Percentiles rank a stretch among this genome's conserved stretches.
These are phyloP conservation scores for Urocynchramus pylzowi DNA, from an alignment of 2,113 vertebrate species.

Conservation along the genomic window DNA sequence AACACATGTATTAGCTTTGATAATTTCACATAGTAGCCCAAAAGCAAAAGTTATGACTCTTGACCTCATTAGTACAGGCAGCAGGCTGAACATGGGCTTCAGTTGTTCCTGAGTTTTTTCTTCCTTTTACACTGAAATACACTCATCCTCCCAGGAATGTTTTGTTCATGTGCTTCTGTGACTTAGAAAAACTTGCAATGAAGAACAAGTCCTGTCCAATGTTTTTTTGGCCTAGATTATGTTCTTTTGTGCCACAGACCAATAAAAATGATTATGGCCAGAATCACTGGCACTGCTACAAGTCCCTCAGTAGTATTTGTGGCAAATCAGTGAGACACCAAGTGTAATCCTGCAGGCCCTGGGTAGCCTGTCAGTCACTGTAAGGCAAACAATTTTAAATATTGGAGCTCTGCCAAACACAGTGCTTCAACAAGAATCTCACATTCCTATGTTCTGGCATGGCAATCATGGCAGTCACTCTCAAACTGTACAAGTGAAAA, in stretches of 20 bases:
- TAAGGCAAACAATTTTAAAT: neutral
- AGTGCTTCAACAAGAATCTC: neutral
- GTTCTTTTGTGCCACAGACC: neutral
- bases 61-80: neutral
- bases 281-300: neutral
- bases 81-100: neutral
- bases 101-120: neutral
- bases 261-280: neutral
- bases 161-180: neutral
- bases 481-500: neutral
- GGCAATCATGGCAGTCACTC: neutral
- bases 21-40: neutral
- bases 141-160: neutral
- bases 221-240: neutral
- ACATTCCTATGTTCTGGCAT: neutral
- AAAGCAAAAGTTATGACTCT: neutral
- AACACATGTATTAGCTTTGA: accelerated
- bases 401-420: neutral
- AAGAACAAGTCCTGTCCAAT: neutral
- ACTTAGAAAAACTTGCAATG: neutral
- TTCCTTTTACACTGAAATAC: neutral
- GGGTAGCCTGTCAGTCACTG: neutral
- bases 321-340: neutral
- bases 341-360: neutral
- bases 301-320: neutral